Evolutionary conservation across 2,888 invertebrate species (phyloP), one percentile per base, ranked within the genome.

Genomic region (Drosophila kuntzei): DNA sequence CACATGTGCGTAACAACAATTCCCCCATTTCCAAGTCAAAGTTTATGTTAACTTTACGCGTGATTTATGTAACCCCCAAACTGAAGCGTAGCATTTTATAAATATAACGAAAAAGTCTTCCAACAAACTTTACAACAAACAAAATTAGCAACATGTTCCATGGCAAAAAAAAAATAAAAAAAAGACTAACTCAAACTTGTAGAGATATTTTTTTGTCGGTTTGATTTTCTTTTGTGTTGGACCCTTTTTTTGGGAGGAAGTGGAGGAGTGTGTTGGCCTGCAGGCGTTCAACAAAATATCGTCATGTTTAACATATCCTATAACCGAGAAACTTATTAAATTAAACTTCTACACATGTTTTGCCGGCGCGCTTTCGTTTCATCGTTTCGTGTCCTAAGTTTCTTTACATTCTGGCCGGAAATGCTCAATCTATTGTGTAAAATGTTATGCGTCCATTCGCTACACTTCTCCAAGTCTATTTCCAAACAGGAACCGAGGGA

Each of bases 301-400:
- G 69, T 75, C 70, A 67, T 87, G 87, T 79, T 85, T 89, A 89
- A 87, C 85, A 84, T 89, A 87, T 79, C 75, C 73, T 53, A 66
- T 66, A 70, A 69, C 62, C 72, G 39, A 62, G 64, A 75, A 86
- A 84, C 89, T 89, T 89, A 85, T 85, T 87, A 89, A 86, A 89
- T 89, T 86, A 86, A 86, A 86, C 79, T 87, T 89, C 67, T 86
- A 86, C 89, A 86, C 79, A 89, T 85, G 89, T 89, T 85, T 75
- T 66, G 65, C 46, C 59, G 37, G 51, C 62, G 47, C 34, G 39
- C 57, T 62, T 67, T 65, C 64, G 58, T 58, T 72, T 46, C 44
- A 47, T 25, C 47, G 46, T 63, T 58, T 60, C 55, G 47, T 61
- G 50, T 57, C 47, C 57, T 55, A 71, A 55, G 55, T 76, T 76